These are phyloP conservation scores for Ptyas mucosa DNA, from an alignment of 2,113 vertebrate species.

Conservation along the genomic window DNA sequence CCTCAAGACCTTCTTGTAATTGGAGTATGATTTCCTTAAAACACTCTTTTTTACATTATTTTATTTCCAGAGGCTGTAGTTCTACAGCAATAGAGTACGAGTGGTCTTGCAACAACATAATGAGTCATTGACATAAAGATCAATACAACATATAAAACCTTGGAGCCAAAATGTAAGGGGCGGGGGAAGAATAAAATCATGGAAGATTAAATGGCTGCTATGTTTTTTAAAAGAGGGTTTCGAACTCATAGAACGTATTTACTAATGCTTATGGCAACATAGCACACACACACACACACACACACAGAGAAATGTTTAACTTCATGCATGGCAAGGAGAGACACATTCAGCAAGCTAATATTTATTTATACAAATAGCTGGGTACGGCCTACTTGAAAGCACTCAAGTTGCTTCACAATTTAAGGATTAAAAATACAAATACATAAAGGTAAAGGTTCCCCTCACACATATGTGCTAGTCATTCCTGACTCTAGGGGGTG, in stretches of 20 bases:
- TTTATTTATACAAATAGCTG: neutral
- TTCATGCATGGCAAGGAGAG: neutral
- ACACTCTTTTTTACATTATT: constrained; percentile 27
- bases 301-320: neutral
- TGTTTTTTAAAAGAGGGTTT: constrained; percentile 52
- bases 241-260: constrained; percentile 16
- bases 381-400: neutral
- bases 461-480: no score
- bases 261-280: neutral
- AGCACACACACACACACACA: no score
- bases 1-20: constrained; percentile 40
- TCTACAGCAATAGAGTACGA: constrained; percentile 55
- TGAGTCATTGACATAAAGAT: constrained; percentile 64
- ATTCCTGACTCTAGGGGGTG: no score
- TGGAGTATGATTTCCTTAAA: constrained; percentile 57
- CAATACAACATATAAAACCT: constrained; percentile 62
- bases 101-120: constrained; percentile 59
- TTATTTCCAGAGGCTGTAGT: constrained; percentile 41
- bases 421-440: neutral
- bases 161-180: constrained; percentile 44
- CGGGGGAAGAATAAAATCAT: constrained; percentile 28
- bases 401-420: neutral
- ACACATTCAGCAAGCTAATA: neutral
- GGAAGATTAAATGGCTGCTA: constrained; percentile 44
- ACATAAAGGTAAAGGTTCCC: neutral